phyloP scores from a whole-genome alignment of 2,113 vertebrate species.

The Heloderma charlesbogerti region DNA sequence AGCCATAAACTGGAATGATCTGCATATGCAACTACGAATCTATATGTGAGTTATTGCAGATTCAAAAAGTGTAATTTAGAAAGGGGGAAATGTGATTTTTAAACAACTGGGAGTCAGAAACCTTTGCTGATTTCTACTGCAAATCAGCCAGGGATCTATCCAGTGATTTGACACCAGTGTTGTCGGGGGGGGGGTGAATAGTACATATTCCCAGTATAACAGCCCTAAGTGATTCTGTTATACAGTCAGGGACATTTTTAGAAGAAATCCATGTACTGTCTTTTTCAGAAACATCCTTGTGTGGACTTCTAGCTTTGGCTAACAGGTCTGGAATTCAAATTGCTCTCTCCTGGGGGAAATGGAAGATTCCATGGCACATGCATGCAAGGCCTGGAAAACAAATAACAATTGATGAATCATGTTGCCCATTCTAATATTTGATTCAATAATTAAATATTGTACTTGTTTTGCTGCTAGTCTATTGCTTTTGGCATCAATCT shows the following conservation, averaged over 20 bases:
- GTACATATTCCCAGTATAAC: background rate
- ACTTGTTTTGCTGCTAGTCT: background rate
- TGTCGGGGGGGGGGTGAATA: background rate
- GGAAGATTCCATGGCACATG: background rate
- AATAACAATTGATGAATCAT: background rate
- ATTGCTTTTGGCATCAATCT: background rate
- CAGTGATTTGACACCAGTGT: no score
- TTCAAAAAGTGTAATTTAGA: no score
- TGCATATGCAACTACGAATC: no score
- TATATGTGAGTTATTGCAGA: no score
- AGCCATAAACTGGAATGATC: no score
- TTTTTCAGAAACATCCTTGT: no score
- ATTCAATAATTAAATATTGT: background rate
- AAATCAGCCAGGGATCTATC: no score
- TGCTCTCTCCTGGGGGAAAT: background rate
- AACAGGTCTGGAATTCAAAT: background rate
- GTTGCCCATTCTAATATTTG: background rate
- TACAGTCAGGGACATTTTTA: background rate
- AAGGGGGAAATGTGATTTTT: no score
- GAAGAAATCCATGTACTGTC: background rate
- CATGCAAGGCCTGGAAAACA: background rate
- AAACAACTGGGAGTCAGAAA: no score
- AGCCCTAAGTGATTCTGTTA: background rate
- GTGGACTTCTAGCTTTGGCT: background rate
- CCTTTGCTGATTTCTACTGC: no score